Base-by-base conservation (phyloP, 1,140 invertebrate species). In the Rhynchophorus ferrugineus region DNA sequence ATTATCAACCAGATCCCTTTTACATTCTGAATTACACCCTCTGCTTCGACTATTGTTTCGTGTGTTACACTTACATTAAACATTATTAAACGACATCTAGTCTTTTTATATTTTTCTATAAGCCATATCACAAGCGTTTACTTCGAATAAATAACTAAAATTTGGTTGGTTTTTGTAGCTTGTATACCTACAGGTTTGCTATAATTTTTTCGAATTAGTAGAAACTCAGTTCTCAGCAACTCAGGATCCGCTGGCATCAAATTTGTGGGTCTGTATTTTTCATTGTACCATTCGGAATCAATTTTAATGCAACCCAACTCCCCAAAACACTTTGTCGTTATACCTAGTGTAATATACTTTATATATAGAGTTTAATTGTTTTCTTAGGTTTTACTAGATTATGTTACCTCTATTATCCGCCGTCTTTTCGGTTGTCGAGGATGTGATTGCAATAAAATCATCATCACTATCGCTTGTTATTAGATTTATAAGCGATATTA, bases 201-300 rank as follows among this genome's bases (percentile, higher is more conserved):
- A 5, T 3, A 2, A 39, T 52, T 52, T 38, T 39, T 37, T 24
- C 19, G 45, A 8, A 68, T 57, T 29, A 61, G 50, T 14, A 64
- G 29, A 57, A 69, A 62, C 33, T 65, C 62, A 1, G 68, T 69
- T 47, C 61, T 64, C 22, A 69, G 65, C 11, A 61, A 61, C 49
- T 66, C 56, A 3, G 63, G 47, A 24, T 63, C 62, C 19, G 63
- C 39, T 5, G 68, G 66, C 55, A 61, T 65, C 21, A 66, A 45
- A 59, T 66, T 68, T 8, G 61, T 37, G 8, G 68, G 68, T 22
- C 68, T 51, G 21, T 57, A 62, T 37, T 58, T 49, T 2, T 47
- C 36, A 52, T 69, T 54, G 29, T 62, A 69, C 68, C 66, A 69
- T 43, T 57, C 52, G 9, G 60, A 56, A 11, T 61, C 62, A 6